Evolutionary conservation across 2,113 vertebrate genomes (phyloP).

Genomic region (Etheostoma cragini): DNA sequence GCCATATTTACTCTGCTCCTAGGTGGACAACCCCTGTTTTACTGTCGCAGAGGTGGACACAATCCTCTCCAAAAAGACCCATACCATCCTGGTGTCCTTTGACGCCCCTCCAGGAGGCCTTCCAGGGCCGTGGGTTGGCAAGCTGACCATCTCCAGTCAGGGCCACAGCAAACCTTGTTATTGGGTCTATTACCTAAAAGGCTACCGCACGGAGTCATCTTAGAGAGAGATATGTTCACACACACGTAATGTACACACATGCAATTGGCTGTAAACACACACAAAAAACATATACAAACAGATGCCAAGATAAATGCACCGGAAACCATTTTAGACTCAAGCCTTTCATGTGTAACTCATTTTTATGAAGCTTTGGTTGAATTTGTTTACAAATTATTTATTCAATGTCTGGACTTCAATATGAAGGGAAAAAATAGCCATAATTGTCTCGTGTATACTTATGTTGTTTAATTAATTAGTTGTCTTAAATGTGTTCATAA

Average conservation of each 20-base stretch:
- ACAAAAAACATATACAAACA: neutral
- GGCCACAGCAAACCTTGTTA: conserved; percentile 63
- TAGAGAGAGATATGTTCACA: conserved; percentile 2
- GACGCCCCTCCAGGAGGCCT: conserved; percentile 64
- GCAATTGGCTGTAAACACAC: neutral
- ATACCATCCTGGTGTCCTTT: conserved; percentile 81
- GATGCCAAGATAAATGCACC: neutral
- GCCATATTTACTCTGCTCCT: conserved; percentile 43
- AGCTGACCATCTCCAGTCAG: conserved; percentile 84
- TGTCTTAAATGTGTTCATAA: neutral
- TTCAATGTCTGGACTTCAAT: neutral
- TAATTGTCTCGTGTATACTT: neutral
- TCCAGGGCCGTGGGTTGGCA: conserved; percentile 78
- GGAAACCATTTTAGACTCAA: neutral
- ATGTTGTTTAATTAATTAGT: neutral
- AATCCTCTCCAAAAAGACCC: conserved; percentile 83
- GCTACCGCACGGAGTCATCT: conserved; percentile 67
- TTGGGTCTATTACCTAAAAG: conserved; percentile 90
- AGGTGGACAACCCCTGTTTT: conserved; percentile 86
- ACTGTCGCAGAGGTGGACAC: conserved; percentile 72
- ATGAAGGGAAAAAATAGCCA: neutral
- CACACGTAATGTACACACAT: neutral
- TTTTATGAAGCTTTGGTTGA: neutral
- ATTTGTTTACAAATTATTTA: neutral
- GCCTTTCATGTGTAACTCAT: neutral